Percentiles rank a stretch among this genome's conserved stretches.
Evolutionary conservation across 2,797 vertebrate genomes (phyloP).

Genomic region (Protonibea diacanthus): DNA sequence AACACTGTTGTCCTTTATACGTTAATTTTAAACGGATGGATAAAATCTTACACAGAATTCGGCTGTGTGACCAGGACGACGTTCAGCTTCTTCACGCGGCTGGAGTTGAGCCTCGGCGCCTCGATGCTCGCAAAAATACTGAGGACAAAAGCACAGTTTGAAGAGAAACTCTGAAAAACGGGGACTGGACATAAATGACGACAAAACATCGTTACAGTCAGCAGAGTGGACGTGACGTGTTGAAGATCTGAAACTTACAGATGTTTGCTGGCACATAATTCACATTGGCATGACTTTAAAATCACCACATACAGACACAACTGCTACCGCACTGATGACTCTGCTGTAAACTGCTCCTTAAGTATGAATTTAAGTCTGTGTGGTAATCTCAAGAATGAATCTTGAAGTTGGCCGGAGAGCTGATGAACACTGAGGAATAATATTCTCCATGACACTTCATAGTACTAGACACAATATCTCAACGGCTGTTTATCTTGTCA

Average conservation of each 20-base stretch:
- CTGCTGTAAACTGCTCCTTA: neutral
- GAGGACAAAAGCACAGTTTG: neutral
- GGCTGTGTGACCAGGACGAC: conserved; percentile 71
- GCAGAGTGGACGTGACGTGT: neutral
- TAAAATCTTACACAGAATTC: conserved; percentile 66
- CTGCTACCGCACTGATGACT: neutral
- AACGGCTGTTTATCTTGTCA: no score
- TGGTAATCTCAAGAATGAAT: neutral
- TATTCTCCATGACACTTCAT: no score
- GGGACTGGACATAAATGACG: no score
- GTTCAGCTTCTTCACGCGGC: conserved; percentile 60
- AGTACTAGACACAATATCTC: no score
- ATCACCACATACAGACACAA: neutral
- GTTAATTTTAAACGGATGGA: neutral
- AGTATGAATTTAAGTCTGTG: neutral
- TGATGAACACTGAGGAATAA: no score
- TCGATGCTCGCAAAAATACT: conserved; percentile 80
- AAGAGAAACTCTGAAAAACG: neutral
- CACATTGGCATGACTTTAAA: neutral
- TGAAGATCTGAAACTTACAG: neutral
- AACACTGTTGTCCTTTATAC: neutral
- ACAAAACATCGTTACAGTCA: no score
- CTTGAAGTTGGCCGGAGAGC: neutral
- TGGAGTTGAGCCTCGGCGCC: conserved; percentile 56
- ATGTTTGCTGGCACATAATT: neutral